A percentile compares a stretch with the other conserved stretches of the same genome.
phyloP scores from a whole-genome alignment of 2,113 vertebrate genomes.

The Phalacrocorax carbo region DNA sequence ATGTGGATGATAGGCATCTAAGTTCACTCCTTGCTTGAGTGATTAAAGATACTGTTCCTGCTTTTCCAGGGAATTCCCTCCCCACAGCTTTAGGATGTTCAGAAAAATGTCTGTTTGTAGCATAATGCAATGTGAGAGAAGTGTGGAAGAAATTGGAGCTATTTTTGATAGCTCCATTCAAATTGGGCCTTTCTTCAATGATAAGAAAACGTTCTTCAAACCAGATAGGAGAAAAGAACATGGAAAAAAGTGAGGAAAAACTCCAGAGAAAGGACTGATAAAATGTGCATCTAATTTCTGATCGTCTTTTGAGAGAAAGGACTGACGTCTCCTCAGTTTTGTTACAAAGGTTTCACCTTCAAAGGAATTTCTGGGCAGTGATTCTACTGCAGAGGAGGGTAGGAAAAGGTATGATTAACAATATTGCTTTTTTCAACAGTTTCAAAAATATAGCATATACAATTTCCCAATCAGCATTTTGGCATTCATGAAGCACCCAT shows the following conservation, averaged over 20 bases:
- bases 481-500: neutral
- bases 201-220: neutral
- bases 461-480: neutral
- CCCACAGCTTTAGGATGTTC: neutral
- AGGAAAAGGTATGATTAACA: neutral
- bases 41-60: neutral
- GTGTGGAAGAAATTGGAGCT: neutral
- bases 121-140: neutral
- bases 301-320: neutral
- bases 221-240: neutral
- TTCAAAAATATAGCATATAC: neutral
- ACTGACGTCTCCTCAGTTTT: neutral
- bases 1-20: neutral
- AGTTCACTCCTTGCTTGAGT: neutral
- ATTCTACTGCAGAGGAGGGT: neutral
- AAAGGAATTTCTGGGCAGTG: neutral
- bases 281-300: neutral
- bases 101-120: neutral
- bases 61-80: neutral
- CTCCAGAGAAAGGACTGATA: neutral
- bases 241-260: neutral
- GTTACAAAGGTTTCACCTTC: neutral
- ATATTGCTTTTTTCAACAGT: neutral
- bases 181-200: neutral
- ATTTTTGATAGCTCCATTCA: neutral